phyloP scores from a whole-genome alignment of 2,888 invertebrate species.

The Hetaerina titia region DNA sequence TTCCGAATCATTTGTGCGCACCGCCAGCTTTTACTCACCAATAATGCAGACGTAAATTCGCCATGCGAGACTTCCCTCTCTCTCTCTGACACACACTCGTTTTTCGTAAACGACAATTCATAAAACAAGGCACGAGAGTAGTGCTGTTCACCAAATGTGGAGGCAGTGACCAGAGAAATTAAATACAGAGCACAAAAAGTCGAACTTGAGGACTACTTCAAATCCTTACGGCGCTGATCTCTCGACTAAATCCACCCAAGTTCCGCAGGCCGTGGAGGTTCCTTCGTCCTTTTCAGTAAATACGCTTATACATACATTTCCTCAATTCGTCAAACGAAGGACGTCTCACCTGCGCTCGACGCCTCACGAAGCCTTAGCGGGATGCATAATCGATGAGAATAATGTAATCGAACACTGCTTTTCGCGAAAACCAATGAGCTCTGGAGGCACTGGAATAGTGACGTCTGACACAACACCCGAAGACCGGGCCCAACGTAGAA shows the following conservation, averaged over 20 bases:
- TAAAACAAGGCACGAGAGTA: not conserved
- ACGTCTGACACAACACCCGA: not conserved
- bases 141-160: not conserved
- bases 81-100: too few relatives aligned
- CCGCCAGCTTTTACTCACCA: too few relatives aligned
- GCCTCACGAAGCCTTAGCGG: not conserved
- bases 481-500: not conserved
- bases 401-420: conserved; percentile 29
- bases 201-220: not conserved
- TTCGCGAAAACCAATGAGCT: conserved; percentile 18
- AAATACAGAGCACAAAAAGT: too few relatives aligned
- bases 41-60: too few relatives aligned
- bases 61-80: too few relatives aligned
- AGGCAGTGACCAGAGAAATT: not conserved
- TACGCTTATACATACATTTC: not conserved
- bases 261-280: not conserved
- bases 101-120: not conserved
- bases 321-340: not conserved
- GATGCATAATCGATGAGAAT: conserved; percentile 35
- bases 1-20: too few relatives aligned
- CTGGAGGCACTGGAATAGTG: not conserved
- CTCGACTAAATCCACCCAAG: not conserved
- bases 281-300: not conserved
- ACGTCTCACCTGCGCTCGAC: not conserved
- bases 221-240: not conserved